These are phyloP conservation scores for Epizoanthus scotinus DNA, from an alignment of 92 coral and sea anemone genomes.

Conservation along the genomic window DNA sequence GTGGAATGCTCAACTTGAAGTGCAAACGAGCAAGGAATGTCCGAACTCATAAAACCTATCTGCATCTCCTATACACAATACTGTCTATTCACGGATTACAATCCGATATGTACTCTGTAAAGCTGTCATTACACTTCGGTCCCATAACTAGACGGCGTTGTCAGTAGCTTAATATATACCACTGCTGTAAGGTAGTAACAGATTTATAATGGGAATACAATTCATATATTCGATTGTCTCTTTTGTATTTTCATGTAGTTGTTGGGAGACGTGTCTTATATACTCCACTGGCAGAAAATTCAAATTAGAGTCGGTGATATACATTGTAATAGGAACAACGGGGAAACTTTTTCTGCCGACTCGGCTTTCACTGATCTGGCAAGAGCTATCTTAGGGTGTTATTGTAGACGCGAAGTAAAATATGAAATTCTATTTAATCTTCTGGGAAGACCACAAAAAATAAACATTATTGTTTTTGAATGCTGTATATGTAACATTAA, in stretches of 20 bases:
- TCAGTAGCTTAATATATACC: not conserved
- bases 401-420: too few relatives aligned
- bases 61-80: constrained; percentile 8
- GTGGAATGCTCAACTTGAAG: too few relatives aligned
- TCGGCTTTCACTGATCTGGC: not conserved
- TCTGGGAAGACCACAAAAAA: too few relatives aligned
- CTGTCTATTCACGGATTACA: not conserved
- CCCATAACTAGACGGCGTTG: constrained; percentile 1
- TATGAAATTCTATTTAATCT: too few relatives aligned
- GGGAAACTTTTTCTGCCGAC: not conserved
- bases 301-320: not conserved
- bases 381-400: not conserved
- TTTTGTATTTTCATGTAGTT: not conserved
- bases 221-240: not conserved
- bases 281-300: not conserved
- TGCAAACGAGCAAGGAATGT: too few relatives aligned
- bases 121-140: not conserved
- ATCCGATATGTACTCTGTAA: not conserved
- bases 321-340: not conserved
- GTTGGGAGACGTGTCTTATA: not conserved
- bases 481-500: too few relatives aligned
- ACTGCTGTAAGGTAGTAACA: not conserved
- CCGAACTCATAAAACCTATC: constrained; percentile 9
- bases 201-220: not conserved
- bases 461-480: too few relatives aligned